Evolutionary conservation across 2,888 invertebrate species (phyloP), one percentile per base, ranked within the genome.

Genomic region (Zele albiditarsus): DNA sequence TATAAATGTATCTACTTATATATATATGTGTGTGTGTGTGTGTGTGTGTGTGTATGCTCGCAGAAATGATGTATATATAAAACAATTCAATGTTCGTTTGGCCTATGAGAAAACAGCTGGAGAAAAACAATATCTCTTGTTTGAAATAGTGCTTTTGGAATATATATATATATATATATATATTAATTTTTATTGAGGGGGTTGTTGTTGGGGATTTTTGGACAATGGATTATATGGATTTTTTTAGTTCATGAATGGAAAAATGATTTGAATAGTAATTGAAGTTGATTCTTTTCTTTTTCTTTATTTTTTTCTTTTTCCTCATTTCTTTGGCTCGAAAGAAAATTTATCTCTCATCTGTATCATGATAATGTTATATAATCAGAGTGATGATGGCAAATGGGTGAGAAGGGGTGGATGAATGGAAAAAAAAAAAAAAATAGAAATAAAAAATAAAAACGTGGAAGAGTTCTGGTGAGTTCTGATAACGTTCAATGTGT

Each of bases 401-500:
- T 62, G 71, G 66, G n/a, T 16, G 31, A 31, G 60, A 20, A 25
- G 16, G 42, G 38, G 58, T n/a, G 20, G 23, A 27, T 20, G 38
- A 27, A 57, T 23, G 60, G 60, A 57, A 42, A 25, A 33, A 57
- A 31, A 27, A 42, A 53, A 33, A 31, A 20, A 69, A 23, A 46
- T 38, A 23, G 14, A 49, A 23, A 63, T 28, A 57, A 53, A 27
- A 62, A 27, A 58, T 20, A 31, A 31, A n/a, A 8, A 60, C 27
- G 8, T 62, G 42, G 42, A 27, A 25, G 60, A 71, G 49, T 75
- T 46, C 87, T 87, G 88, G 85, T 80, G 81, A 83, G 82, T 82
- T 84, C 87, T 86, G 88, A 88, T 88, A 88, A 88, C 87, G 86
- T 83, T 84, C 82, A 76, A 86, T 82, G 85, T 84, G 85, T 84